Evolutionary conservation across 2,113 vertebrate species (phyloP).

Genomic region (Misgurnus anguillicaudatus): DNA sequence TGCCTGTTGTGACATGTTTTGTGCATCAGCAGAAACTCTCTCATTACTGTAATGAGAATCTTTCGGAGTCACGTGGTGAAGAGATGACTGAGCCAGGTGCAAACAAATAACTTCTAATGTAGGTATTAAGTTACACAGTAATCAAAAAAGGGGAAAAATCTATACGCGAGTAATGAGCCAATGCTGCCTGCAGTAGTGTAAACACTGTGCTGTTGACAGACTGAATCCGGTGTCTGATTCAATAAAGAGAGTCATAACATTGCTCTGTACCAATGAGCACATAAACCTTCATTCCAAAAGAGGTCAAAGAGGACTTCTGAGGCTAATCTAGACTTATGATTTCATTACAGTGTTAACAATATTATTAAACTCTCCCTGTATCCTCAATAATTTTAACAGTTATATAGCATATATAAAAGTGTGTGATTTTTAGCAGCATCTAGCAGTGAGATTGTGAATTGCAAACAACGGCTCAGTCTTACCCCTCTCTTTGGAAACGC

Average conservation of each 20-base stretch:
- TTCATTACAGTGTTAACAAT: background rate
- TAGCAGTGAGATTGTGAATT: too few species aligned
- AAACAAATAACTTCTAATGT: slow-evolving; percentile 59
- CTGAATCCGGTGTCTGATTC: slow-evolving; percentile 61
- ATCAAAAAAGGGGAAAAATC: slow-evolving; percentile 65
- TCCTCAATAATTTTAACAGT: too few species aligned
- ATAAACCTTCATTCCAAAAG: slow-evolving; percentile 13
- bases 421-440: too few species aligned
- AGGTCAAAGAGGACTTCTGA: slow-evolving; percentile 5
- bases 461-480: too few species aligned
- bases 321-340: background rate
- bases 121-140: slow-evolving; percentile 61
- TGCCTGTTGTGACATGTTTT: slow-evolving; percentile 45
- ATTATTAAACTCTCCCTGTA: too few species aligned
- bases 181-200: slow-evolving; percentile 62
- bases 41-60: slow-evolving; percentile 53
- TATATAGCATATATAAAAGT: too few species aligned
- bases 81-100: slow-evolving; percentile 79
- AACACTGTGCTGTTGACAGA: slow-evolving; percentile 74
- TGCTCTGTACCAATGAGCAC: slow-evolving; percentile 23
- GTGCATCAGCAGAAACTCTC: slow-evolving; percentile 55
- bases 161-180: slow-evolving; percentile 75
- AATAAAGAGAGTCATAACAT: slow-evolving; percentile 51
- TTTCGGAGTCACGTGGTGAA: slow-evolving; percentile 48
- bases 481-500: too few species aligned